Evolutionary conservation across 2,888 invertebrate species (phyloP).

Genomic region (Cremastinae sp.): DNA sequence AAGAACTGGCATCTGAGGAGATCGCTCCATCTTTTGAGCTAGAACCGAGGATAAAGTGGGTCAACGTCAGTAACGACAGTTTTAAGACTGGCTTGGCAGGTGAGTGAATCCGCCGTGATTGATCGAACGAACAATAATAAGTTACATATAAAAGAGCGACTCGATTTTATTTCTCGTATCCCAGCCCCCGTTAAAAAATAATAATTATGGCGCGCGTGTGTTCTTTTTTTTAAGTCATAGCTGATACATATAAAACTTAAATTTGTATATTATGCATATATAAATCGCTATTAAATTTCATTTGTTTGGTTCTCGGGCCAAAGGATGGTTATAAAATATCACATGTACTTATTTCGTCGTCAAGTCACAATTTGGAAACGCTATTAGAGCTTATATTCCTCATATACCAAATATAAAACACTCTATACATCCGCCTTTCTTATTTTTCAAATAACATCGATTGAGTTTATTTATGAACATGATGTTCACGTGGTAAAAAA

Average conservation of each 20-base stretch:
- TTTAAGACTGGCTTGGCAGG: constrained; percentile 70
- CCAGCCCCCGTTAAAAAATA: background rate
- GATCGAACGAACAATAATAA: constrained; percentile 45
- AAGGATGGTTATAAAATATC: constrained; percentile 7
- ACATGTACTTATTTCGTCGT: constrained; percentile 32
- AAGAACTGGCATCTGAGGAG: constrained; percentile 64
- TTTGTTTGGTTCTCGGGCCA: constrained; percentile 1
- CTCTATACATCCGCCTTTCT: too few relatives aligned
- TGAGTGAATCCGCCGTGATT: constrained; percentile 58
- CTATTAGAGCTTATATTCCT: constrained; percentile 35
- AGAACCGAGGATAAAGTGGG: constrained; percentile 63
- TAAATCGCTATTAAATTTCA: constrained; percentile 25
- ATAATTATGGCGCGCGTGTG: background rate
- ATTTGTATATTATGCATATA: too few relatives aligned
- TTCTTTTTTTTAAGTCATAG: background rate
- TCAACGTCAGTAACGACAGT: constrained; percentile 73
- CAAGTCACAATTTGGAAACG: constrained; percentile 41
- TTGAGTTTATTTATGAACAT: too few relatives aligned
- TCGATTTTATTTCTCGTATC: constrained; percentile 10
- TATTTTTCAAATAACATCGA: too few relatives aligned
- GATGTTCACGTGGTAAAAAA: too few relatives aligned
- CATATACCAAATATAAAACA: background rate
- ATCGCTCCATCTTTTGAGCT: constrained; percentile 70
- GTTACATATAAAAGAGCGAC: background rate
- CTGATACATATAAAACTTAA: background rate